These are phyloP conservation scores for Eurois occulta DNA, from an alignment of 2,888 invertebrate species.

Conservation along the genomic window DNA sequence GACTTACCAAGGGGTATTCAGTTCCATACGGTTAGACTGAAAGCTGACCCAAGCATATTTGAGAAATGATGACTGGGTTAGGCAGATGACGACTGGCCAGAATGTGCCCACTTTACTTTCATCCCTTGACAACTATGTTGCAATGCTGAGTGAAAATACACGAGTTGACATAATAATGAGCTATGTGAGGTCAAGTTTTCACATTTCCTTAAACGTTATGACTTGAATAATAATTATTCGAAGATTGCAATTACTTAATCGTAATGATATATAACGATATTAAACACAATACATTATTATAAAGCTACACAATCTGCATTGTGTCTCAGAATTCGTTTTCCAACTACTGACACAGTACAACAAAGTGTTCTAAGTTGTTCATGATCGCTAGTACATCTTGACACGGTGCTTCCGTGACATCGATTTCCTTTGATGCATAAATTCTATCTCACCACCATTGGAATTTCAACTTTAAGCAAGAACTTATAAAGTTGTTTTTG, in stretches of 20 bases:
- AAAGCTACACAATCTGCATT: background rate
- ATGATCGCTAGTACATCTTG: slow-evolving; percentile 55
- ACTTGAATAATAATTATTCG: background rate
- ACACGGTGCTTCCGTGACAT: slow-evolving; percentile 63
- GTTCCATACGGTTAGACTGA: background rate
- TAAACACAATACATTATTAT: background rate
- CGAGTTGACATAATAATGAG: background rate
- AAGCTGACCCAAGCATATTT: background rate
- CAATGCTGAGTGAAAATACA: background rate
- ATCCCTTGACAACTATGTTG: background rate
- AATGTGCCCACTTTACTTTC: background rate
- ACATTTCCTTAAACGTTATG: background rate
- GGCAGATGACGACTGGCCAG: background rate
- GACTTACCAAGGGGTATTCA: background rate
- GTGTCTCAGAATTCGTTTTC: slow-evolving; percentile 43
- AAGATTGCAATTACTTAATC: background rate
- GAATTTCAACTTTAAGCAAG: slow-evolving; percentile 15
- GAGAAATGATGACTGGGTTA: background rate
- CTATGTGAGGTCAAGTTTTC: background rate
- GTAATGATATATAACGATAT: background rate
- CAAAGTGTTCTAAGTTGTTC: slow-evolving; percentile 50
- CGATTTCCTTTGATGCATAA: slow-evolving; percentile 65
- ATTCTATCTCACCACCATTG: slow-evolving; percentile 24
- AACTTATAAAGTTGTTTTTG: slow-evolving; percentile 27
- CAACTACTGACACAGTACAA: slow-evolving; percentile 51